Evolutionary conservation across 2,888 invertebrate species (phyloP).

Genomic region (Drosophila cognata): DNA sequence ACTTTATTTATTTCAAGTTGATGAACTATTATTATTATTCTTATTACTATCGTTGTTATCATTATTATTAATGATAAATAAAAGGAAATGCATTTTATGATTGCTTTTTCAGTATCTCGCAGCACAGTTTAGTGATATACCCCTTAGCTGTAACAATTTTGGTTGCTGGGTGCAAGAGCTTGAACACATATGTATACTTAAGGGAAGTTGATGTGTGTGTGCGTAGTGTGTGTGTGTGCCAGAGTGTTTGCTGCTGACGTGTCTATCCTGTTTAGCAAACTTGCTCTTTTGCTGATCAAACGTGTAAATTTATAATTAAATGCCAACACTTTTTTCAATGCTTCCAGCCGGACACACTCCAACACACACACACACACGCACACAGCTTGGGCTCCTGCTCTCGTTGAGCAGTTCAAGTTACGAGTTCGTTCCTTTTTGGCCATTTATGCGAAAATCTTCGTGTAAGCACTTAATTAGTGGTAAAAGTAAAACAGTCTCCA

Average conservation of each 20-base stretch:
- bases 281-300: constrained; percentile 73
- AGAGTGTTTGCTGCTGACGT: constrained; percentile 55
- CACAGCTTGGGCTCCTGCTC: background rate
- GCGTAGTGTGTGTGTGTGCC: constrained; percentile 4
- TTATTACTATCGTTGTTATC: background rate
- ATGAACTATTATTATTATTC: background rate
- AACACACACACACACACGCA: background rate
- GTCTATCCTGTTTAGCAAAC: constrained; percentile 72
- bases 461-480: constrained; percentile 81
- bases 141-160: background rate
- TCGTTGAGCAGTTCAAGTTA: constrained; percentile 24
- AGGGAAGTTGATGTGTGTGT: constrained; percentile 17
- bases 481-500: constrained; percentile 70
- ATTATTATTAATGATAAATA: background rate
- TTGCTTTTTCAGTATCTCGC: background rate
- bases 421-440: constrained; percentile 36
- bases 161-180: constrained; percentile 9
- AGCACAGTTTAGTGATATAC: constrained; percentile 12
- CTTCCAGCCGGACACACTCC: constrained; percentile 26
- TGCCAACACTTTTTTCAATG: constrained; percentile 68
- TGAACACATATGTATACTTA: constrained; percentile 34
- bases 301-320: constrained; percentile 80
- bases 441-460: constrained; percentile 71
- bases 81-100: background rate
- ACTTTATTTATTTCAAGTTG: background rate